Percentiles rank a stretch among this genome's conserved stretches.
Conservation (phyloP, 2,797 vertebrate genomes). For the Coranthus polyacanthus region DNA sequence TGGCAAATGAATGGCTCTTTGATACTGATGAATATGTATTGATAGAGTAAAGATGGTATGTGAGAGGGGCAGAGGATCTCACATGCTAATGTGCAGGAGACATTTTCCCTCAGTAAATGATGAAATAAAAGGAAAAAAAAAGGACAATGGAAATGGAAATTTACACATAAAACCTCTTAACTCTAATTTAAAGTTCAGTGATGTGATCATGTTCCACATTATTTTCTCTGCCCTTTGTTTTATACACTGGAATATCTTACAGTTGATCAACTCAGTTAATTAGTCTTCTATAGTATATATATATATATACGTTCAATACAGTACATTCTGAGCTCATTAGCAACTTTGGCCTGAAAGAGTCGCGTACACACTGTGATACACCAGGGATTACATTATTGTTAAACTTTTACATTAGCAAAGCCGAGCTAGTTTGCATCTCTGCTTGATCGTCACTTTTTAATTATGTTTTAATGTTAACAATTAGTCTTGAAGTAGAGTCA, state of each 20-base stretch:
- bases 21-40: conserved; percentile 86
- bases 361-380: conserved; percentile 36
- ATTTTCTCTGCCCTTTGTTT: background rate
- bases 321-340: conserved; percentile 63
- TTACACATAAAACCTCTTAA: conserved; percentile 1
- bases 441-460: conserved; percentile 87
- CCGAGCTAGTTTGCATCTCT: conserved; percentile 67
- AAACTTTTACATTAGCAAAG: conserved; percentile 71
- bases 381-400: conserved; percentile 69
- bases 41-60: conserved; percentile 65
- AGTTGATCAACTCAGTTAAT: conserved; percentile 37
- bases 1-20: conserved; percentile 88
- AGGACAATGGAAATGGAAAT: conserved; percentile 22
- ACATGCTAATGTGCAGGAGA: conserved; percentile 43
- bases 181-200: background rate
- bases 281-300: conserved; percentile 9
- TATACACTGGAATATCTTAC: background rate
- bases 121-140: conserved; percentile 1
- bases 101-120: conserved; percentile 7
- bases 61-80: conserved; percentile 41
- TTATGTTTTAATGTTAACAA: conserved; percentile 89
- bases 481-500: conserved; percentile 85
- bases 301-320: conserved; percentile 22
- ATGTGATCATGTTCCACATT: background rate
- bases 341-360: conserved; percentile 66